Conservation (phyloP, 1,140 invertebrate genomes). For the Drosophila watanabei region DNA sequence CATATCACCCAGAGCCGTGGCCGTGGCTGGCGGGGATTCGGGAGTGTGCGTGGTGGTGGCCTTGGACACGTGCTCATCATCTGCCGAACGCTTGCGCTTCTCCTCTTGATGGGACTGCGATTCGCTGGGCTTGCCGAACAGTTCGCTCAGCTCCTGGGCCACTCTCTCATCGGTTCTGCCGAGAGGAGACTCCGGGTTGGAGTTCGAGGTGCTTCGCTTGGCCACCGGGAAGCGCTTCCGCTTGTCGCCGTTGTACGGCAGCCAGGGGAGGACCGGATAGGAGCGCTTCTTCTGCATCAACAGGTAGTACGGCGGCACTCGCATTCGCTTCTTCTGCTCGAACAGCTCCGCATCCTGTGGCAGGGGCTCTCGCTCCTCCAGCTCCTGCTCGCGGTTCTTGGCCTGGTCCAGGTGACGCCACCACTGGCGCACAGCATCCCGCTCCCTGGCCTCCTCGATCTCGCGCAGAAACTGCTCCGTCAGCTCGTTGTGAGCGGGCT, state of each 20-base stretch:
- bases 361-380: slow-evolving; percentile 5
- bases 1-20: slow-evolving; percentile 72
- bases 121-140: slow-evolving; percentile 85
- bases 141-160: slow-evolving; percentile 84
- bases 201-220: slow-evolving; percentile 86
- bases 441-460: slow-evolving; percentile 86
- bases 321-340: slow-evolving; percentile 87
- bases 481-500: slow-evolving; percentile 86
- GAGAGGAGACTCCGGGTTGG: slow-evolving; percentile 38
- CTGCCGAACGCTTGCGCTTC: slow-evolving; percentile 86
- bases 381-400: slow-evolving; percentile 76
- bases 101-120: slow-evolving; percentile 64
- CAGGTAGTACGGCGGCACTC: slow-evolving; percentile 87
- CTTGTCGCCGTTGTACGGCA: slow-evolving; percentile 77
- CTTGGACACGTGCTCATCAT: slow-evolving; percentile 60
- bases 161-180: slow-evolving; percentile 80
- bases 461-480: slow-evolving; percentile 87
- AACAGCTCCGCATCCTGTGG: slow-evolving; percentile 77
- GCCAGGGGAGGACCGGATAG: slow-evolving; percentile 82
- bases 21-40: slow-evolving; percentile 36
- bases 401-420: slow-evolving; percentile 87
- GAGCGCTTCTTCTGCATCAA: slow-evolving; percentile 86
- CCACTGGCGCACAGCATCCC: slow-evolving; percentile 86
- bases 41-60: slow-evolving; percentile 74
- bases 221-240: slow-evolving; percentile 89